phyloP scores from a whole-genome alignment of 2,113 vertebrate genomes.

The Macquaria australasica region DNA sequence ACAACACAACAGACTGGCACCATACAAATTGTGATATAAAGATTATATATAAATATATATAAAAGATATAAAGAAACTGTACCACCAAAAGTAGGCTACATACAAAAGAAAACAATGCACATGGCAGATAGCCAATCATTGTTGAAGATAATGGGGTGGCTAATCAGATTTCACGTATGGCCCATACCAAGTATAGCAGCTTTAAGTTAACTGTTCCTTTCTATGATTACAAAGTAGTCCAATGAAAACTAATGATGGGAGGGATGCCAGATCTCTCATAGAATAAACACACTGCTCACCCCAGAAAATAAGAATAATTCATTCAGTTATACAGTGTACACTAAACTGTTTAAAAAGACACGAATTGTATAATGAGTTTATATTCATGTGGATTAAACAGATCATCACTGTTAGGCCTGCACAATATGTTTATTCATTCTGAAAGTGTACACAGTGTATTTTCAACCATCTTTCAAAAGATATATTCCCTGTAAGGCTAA shows the following conservation, averaged over 20 bases:
- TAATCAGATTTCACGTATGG: no score
- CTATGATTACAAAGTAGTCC: not conserved
- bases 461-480: not conserved
- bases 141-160: no score
- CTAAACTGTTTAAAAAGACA: not conserved
- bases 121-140: no score
- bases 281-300: conserved; percentile 8
- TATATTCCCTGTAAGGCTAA: not conserved
- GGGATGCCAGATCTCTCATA: not conserved
- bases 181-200: not conserved
- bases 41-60: no score
- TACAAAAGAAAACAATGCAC: no score
- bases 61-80: no score
- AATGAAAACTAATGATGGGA: not conserved
- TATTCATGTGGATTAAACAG: not conserved
- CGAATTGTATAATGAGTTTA: not conserved
- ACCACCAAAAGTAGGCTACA: no score
- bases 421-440: conserved; percentile 8
- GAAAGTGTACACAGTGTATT: not conserved
- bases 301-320: not conserved
- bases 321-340: not conserved
- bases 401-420: not conserved
- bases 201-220: conserved; percentile 8
- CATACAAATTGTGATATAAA: no score
- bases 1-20: no score